Percentiles rank a stretch among this genome's conserved stretches.
phyloP scores from a whole-genome alignment of 2,113 vertebrate genomes.

The Antidorcas marsupialis region DNA sequence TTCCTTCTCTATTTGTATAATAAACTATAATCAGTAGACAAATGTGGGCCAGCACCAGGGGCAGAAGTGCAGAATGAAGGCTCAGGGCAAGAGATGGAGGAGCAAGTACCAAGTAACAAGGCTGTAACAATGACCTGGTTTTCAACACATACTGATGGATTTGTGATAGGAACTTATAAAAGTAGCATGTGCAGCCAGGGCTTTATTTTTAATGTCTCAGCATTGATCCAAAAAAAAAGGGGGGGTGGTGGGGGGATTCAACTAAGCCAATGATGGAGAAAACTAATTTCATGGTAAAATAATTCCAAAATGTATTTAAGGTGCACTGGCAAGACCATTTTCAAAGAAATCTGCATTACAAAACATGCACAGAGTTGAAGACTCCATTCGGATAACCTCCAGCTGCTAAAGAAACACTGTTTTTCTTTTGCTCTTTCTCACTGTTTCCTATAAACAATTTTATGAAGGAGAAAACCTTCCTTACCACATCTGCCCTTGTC shows the following conservation, averaged over 20 bases:
- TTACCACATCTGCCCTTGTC: conserved; percentile 33
- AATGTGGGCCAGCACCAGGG: conserved; percentile 45
- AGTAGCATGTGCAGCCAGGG: conserved; percentile 70
- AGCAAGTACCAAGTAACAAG: neutral
- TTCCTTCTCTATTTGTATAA: neutral
- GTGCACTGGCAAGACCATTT: conserved; percentile 81
- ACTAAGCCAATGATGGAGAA: conserved; percentile 84
- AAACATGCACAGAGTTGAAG: conserved; percentile 78
- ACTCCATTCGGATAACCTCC: conserved; percentile 76
- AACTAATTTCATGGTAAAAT: conserved; percentile 91
- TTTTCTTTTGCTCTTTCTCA: conserved; percentile 72
- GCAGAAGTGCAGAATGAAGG: conserved; percentile 30
- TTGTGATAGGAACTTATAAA: conserved; percentile 72
- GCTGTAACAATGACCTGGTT: conserved; percentile 47
- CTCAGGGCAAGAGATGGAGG: conserved; percentile 14
- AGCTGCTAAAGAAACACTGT: conserved; percentile 77
- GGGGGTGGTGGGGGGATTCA: conserved; percentile 66
- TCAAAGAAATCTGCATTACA: conserved; percentile 84
- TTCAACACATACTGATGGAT: conserved; percentile 41
- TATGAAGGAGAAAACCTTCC: conserved; percentile 57
- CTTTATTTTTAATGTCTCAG: conserved; percentile 81
- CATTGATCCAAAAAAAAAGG: conserved; percentile 76
- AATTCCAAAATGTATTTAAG: conserved; percentile 88
- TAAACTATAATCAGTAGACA: conserved; percentile 55
- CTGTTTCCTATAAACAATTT: conserved; percentile 76